Evolutionary conservation across 2,888 invertebrate species (phyloP).

Genomic region (Phytoseiulus persimilis): DNA sequence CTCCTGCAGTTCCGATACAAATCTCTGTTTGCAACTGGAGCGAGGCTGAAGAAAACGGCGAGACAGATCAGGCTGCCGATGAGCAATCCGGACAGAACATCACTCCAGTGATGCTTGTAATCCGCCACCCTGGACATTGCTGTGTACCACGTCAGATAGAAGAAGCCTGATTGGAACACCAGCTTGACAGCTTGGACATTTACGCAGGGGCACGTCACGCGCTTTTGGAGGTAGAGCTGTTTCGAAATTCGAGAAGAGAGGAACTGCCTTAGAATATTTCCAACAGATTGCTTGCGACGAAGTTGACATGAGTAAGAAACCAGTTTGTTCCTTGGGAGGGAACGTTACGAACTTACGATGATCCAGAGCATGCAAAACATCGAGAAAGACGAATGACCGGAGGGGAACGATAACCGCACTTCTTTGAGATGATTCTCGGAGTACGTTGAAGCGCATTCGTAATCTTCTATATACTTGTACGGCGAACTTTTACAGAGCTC

Average conservation of each 20-base stretch:
- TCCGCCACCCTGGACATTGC: constrained; percentile 84
- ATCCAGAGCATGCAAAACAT: constrained; percentile 55
- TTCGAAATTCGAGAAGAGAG: constrained; percentile 40
- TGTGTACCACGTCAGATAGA: constrained; percentile 74
- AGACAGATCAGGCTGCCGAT: background rate
- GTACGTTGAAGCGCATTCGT: background rate
- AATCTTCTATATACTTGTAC: constrained; percentile 5
- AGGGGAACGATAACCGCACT: constrained; percentile 69
- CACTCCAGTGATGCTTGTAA: constrained; percentile 97
- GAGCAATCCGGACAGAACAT: constrained; percentile 69
- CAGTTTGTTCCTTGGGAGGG: background rate
- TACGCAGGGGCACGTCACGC: constrained; percentile 69
- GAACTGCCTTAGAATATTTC: background rate
- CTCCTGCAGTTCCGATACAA: background rate
- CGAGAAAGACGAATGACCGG: constrained; percentile 82
- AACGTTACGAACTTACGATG: constrained; percentile 43
- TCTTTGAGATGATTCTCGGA: constrained; percentile 22
- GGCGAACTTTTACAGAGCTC: background rate
- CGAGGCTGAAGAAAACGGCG: background rate
- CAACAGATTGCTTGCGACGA: no score
- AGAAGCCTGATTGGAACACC: constrained; percentile 69
- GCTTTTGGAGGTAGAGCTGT: constrained; percentile 73
- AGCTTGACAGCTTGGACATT: constrained; percentile 64
- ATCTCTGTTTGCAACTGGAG: background rate
- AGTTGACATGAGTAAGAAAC: no score